Evolutionary conservation across 2,797 vertebrate species (phyloP).

Genomic region (Lindbergichthys nudifrons): DNA sequence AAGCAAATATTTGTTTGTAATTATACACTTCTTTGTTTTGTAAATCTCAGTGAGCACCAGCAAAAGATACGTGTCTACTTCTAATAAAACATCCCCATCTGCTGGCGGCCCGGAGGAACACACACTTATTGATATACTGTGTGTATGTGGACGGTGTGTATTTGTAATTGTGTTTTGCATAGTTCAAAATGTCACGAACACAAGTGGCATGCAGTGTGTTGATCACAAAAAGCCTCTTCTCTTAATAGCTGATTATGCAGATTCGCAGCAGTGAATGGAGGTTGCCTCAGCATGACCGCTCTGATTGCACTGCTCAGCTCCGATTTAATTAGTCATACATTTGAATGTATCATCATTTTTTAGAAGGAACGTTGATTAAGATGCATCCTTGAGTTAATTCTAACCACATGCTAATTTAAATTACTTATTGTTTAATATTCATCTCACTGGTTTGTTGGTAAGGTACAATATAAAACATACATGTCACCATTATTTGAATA

Average conservation of each 20-base stretch:
- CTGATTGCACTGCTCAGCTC: conserved; percentile 47
- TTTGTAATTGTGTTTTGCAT: conserved; percentile 14
- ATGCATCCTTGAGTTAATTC: conserved; percentile 16
- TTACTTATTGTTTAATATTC: conserved; percentile 6
- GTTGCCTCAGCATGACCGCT: conserved; percentile 13
- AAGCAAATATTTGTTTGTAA: not conserved
- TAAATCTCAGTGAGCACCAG: not conserved
- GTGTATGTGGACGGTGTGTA: not conserved
- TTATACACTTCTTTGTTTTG: not conserved
- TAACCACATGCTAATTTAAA: conserved; percentile 15
- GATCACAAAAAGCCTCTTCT: conserved; percentile 45
- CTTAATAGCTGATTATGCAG: conserved; percentile 42
- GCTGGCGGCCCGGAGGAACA: conserved; percentile 38
- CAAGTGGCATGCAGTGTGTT: conserved; percentile 12
- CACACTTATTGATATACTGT: not conserved
- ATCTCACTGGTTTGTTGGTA: not conserved
- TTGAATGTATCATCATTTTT: conserved; percentile 35
- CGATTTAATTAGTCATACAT: conserved; percentile 44
- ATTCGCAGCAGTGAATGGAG: conserved; percentile 15
- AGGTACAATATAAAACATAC: not conserved
- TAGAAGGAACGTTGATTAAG: conserved; percentile 18
- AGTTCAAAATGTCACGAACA: conserved; percentile 31
- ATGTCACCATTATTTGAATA: not conserved
- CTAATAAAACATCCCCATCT: conserved; percentile 54
- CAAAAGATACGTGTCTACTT: not conserved